phyloP scores from a whole-genome alignment of 2,797 vertebrate genomes.

The Hippopotamyrus pictus region DNA sequence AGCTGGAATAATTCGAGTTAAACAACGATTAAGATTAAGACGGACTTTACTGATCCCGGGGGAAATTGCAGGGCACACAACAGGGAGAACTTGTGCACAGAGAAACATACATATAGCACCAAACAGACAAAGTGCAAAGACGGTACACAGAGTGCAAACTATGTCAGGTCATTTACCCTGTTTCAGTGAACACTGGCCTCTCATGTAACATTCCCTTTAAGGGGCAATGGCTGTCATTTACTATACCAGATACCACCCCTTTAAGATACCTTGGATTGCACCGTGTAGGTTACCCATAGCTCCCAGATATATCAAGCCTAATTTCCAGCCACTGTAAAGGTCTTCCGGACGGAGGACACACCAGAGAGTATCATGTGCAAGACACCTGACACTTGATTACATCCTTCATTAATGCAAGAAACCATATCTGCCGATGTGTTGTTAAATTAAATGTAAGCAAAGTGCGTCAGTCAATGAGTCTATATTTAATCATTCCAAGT shows the following conservation, averaged over 20 bases:
- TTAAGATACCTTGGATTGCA: background rate
- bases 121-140: background rate
- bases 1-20: background rate
- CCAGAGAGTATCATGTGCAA: background rate
- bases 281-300: background rate
- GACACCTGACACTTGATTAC: constrained; percentile 4
- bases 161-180: background rate
- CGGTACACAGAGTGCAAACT: background rate
- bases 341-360: background rate
- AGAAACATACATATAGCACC: background rate
- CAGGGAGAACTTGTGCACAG: background rate
- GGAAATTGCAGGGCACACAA: background rate
- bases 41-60: background rate
- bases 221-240: background rate
- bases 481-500: background rate
- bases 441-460: background rate
- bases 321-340: background rate
- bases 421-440: background rate
- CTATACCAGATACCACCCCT: background rate
- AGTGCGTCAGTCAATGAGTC: background rate
- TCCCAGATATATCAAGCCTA: background rate
- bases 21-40: background rate
- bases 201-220: background rate
- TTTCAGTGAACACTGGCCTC: background rate
- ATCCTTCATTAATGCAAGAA: background rate